phyloP scores from a whole-genome alignment of 1,140 invertebrate species.

The Lanistes nyassanus region DNA sequence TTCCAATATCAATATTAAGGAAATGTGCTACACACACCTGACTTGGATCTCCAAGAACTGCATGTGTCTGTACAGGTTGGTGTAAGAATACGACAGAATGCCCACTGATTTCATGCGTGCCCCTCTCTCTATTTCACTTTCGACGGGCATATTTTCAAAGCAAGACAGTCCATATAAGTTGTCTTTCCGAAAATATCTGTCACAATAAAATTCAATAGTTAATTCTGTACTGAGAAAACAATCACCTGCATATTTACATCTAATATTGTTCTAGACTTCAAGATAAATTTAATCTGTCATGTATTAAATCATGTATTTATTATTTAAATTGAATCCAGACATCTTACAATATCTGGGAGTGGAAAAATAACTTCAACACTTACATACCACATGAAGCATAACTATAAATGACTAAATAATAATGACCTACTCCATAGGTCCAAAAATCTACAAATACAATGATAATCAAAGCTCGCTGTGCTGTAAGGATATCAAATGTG shows the following conservation, averaged over 20 bases:
- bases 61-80: slow-evolving; percentile 66
- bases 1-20: too few relatives aligned
- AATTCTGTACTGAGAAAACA: background rate
- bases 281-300: background rate
- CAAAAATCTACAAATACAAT: too few relatives aligned
- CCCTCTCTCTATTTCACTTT: slow-evolving; percentile 66
- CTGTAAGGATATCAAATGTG: too few relatives aligned
- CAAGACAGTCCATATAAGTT: slow-evolving; percentile 66
- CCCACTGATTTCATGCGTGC: slow-evolving; percentile 69
- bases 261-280: too few relatives aligned
- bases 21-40: slow-evolving; percentile 54
- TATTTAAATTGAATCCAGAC: background rate
- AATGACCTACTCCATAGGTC: too few relatives aligned
- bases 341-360: background rate
- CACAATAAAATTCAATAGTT: slow-evolving; percentile 31
- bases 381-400: too few relatives aligned
- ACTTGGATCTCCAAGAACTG: slow-evolving; percentile 68
- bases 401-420: too few relatives aligned
- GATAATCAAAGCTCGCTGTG: too few relatives aligned
- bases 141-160: slow-evolving; percentile 68
- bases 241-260: background rate
- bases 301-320: background rate
- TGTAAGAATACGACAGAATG: slow-evolving; percentile 66
- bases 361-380: background rate
- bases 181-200: slow-evolving; percentile 67